Evolutionary conservation across 2,888 invertebrate genomes (phyloP), one percentile per base, ranked within the genome.

Genomic region (Deilephila porcellus): DNA sequence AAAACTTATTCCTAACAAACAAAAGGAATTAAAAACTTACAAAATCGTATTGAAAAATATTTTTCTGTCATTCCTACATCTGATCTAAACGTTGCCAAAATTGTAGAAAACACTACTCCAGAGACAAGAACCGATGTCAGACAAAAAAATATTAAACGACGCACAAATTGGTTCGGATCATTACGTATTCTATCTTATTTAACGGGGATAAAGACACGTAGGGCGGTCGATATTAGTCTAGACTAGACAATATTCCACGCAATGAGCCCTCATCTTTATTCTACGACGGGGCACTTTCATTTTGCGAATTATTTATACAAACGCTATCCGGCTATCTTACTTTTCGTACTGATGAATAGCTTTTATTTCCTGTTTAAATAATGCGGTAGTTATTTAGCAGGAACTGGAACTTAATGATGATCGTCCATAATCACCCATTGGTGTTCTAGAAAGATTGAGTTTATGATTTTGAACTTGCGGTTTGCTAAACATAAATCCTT

Each of bases 251-350:
- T 84, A 85, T 83, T 79, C 83, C 78, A 76, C 75, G 79, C 85
- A 80, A 85, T 86, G 87, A 88, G 87, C 84, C 85, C 91, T 91
- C 91, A 92, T 92, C 89, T 92, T 91, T 92, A 92, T 93, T 92
- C 89, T 88, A 91, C 88, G 89, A 86, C 79, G 79, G 78, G 81
- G 86, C 84, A 89, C 86, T 87, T 88, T 87, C 86, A 88, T 90
- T 89, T 86, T 83, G 77, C 79, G 85, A 88, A 89, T 88, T 89
- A 90, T 88, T 90, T 89, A 90, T 90, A 88, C 86, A 82, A 63
- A 72, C 64, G 63, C 34, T 72, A 72, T 64, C 64, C 64, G 79
- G 83, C 84, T 86, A 87, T 86, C 84, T 84, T 76, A 77, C 77
- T 81, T 77, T 79, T 79, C 79, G 79, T 78, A 77, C 82, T 89